Evolutionary conservation across 1,140 invertebrate species (phyloP).

Genomic region (Subanguina moxae): DNA sequence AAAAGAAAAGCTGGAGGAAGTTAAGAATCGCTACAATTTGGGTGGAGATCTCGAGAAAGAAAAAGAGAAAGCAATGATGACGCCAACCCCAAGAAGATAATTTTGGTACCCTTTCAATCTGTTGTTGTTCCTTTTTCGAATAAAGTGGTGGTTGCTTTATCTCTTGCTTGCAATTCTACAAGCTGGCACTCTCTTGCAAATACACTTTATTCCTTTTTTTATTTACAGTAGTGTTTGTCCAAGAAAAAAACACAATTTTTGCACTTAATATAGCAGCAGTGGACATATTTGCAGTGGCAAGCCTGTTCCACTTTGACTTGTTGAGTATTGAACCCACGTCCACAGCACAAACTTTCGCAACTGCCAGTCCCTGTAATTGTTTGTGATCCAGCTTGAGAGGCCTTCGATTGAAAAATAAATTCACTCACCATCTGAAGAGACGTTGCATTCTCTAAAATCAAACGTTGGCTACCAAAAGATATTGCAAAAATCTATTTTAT

Average conservation of each 20-base stretch:
- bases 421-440: conserved; percentile 45
- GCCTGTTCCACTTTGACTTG: conserved; percentile 58
- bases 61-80: conserved; percentile 51
- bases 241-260: conserved; percentile 64
- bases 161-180: no score
- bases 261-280: conserved; percentile 71
- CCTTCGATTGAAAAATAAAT: no score
- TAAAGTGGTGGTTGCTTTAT: neutral
- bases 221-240: conserved; percentile 59
- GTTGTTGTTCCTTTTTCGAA: conserved; percentile 2
- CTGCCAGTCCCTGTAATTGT: conserved; percentile 57
- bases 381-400: no score
- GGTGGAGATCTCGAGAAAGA: conserved; percentile 59
- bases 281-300: conserved; percentile 67
- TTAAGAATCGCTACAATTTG: conserved; percentile 87
- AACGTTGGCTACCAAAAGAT: neutral
- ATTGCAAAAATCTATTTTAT: no score
- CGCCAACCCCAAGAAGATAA: conserved; percentile 17
- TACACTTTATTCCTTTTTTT: conserved; percentile 16
- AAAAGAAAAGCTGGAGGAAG: conserved; percentile 88
- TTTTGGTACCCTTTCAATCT: conserved; percentile 20
- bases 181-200: neutral
- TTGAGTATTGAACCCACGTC: conserved; percentile 63
- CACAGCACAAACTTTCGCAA: conserved; percentile 64
- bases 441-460: conserved; percentile 62